Evolutionary conservation across 2,797 vertebrate species (phyloP).

Genomic region (Morus bassanus): DNA sequence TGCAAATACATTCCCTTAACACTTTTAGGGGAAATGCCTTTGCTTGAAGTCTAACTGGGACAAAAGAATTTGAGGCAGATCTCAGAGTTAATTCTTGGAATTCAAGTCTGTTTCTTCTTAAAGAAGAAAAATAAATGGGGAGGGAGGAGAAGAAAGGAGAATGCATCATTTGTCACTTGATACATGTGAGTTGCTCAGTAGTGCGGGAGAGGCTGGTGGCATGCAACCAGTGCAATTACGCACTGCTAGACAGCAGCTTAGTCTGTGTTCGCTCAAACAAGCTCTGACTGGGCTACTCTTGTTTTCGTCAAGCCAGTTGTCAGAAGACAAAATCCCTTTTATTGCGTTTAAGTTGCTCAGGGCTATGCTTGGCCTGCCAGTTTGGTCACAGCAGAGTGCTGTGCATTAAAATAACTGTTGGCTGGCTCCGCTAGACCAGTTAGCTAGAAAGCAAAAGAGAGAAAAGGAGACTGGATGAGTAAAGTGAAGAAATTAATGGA

Average conservation of each 20-base stretch:
- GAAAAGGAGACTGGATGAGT: background rate
- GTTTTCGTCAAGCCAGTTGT: background rate
- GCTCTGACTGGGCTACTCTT: background rate
- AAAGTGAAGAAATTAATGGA: background rate
- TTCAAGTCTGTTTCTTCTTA: background rate
- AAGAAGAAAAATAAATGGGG: background rate
- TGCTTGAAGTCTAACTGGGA: background rate
- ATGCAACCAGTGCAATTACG: background rate
- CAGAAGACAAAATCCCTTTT: background rate
- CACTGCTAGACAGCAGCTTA: background rate
- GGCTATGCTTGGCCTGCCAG: background rate
- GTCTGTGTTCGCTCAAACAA: background rate
- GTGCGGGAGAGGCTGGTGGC: background rate
- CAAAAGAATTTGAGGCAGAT: background rate
- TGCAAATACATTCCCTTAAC: background rate
- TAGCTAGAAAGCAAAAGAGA: background rate
- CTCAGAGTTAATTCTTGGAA: background rate
- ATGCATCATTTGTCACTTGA: background rate
- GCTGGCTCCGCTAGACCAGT: fast-evolving
- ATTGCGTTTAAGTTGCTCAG: background rate
- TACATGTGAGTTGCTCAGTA: background rate
- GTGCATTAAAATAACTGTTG: background rate
- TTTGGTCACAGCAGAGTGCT: background rate
- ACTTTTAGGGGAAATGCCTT: background rate
- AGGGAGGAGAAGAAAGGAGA: background rate